These are phyloP conservation scores for Lepidothrix coronata DNA, from an alignment of 2,113 vertebrate species.

Conservation along the genomic window DNA sequence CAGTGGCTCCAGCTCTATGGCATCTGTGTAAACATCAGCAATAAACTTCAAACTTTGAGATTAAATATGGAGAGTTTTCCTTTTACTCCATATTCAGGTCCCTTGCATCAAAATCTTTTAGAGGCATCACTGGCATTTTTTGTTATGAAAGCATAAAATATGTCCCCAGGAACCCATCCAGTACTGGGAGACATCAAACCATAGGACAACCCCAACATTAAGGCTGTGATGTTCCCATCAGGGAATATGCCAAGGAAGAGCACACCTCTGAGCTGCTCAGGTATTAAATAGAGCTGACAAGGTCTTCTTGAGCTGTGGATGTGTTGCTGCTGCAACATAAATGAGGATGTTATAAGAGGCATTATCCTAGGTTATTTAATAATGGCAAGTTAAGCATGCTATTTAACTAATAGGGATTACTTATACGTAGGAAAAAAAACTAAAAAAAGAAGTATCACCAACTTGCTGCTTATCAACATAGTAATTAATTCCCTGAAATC, in stretches of 20 bases:
- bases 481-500: not conserved
- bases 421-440: not conserved
- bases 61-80: slow-evolving; percentile 10
- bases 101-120: not conserved
- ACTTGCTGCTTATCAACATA: not conserved
- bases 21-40: slow-evolving; percentile 54
- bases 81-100: not conserved
- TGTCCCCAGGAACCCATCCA: not conserved
- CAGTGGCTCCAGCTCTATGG: not conserved
- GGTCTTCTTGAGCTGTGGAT: not conserved
- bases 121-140: not conserved
- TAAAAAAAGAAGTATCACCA: not conserved
- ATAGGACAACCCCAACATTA: not conserved
- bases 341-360: not conserved
- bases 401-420: not conserved
- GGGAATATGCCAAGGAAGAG: not conserved
- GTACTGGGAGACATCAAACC: not conserved
- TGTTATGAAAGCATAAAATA: not conserved
- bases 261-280: not conserved
- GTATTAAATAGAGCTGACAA: not conserved
- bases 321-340: not conserved
- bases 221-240: not conserved
- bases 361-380: not conserved
- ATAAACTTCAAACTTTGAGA: slow-evolving; percentile 25
- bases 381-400: not conserved